Evolutionary conservation across 2,888 invertebrate species (phyloP).

Genomic region (Nebria salina): DNA sequence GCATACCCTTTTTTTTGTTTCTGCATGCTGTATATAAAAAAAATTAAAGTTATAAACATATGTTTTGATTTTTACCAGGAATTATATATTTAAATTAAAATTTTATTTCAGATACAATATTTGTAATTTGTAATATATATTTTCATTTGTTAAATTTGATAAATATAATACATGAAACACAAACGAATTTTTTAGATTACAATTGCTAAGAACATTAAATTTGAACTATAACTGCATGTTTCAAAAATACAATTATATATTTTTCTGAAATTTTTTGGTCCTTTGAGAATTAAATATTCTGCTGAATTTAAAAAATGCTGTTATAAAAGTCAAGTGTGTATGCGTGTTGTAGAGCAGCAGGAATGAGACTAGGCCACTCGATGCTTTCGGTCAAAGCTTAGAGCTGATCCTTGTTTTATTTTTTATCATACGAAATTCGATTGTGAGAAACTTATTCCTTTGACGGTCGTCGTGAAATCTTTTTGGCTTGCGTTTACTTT

Average conservation of each 20-base stretch:
- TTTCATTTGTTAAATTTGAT: too few relatives aligned
- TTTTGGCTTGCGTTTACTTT: conserved; percentile 39
- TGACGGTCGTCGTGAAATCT: conserved; percentile 32
- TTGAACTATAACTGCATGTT: too few relatives aligned
- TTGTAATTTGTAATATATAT: too few relatives aligned
- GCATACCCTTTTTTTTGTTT: not conserved
- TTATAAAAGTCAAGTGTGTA: not conserved
- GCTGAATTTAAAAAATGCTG: not conserved
- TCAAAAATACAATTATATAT: too few relatives aligned
- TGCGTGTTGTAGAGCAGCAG: too few relatives aligned
- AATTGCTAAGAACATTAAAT: too few relatives aligned
- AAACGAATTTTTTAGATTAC: too few relatives aligned
- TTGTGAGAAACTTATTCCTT: conserved; percentile 43
- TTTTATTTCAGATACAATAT: too few relatives aligned
- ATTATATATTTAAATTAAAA: too few relatives aligned
- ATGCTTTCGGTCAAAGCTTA: conserved; percentile 13
- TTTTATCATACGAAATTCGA: conserved; percentile 40
- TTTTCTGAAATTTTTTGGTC: too few relatives aligned
- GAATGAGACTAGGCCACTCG: not conserved
- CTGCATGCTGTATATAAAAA: not conserved
- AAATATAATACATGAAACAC: too few relatives aligned
- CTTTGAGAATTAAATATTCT: not conserved
- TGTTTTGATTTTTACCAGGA: not conserved
- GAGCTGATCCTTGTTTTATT: not conserved
- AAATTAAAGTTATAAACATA: not conserved